Conservation (phyloP, 1,140 invertebrate genomes). For the Calosoma granatense region DNA sequence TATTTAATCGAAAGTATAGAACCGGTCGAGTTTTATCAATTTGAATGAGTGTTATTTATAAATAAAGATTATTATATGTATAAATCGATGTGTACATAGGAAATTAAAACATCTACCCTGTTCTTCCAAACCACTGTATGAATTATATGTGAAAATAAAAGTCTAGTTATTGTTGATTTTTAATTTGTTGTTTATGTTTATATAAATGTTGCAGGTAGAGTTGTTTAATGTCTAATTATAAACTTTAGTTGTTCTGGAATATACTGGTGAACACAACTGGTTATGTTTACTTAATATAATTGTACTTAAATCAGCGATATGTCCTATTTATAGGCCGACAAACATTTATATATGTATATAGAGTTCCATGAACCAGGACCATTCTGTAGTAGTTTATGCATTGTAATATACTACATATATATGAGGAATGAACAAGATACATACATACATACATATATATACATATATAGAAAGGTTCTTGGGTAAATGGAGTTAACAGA, state of each 20-base stretch:
- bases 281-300: constrained; percentile 1
- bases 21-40: too few relatives aligned
- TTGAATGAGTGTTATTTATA: too few relatives aligned
- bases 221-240: not conserved
- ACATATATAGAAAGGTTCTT: too few relatives aligned
- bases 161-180: not conserved
- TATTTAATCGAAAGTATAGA: too few relatives aligned
- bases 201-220: not conserved
- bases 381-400: not conserved
- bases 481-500: not conserved
- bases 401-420: too few relatives aligned
- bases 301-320: constrained; percentile 9
- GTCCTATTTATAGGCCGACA: constrained; percentile 7
- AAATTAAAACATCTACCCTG: constrained; percentile 1
- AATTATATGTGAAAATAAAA: not conserved
- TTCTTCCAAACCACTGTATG: not conserved
- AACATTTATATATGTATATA: not conserved
- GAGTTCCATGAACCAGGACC: constrained; percentile 4
- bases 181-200: not conserved
- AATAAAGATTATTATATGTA: too few relatives aligned
- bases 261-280: constrained; percentile 6
- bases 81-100: too few relatives aligned
- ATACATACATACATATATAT: too few relatives aligned
- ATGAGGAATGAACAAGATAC: too few relatives aligned
- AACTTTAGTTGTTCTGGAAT: not conserved